phyloP scores from a whole-genome alignment of 1,140 invertebrate genomes.

The Zelostemma sp. region DNA sequence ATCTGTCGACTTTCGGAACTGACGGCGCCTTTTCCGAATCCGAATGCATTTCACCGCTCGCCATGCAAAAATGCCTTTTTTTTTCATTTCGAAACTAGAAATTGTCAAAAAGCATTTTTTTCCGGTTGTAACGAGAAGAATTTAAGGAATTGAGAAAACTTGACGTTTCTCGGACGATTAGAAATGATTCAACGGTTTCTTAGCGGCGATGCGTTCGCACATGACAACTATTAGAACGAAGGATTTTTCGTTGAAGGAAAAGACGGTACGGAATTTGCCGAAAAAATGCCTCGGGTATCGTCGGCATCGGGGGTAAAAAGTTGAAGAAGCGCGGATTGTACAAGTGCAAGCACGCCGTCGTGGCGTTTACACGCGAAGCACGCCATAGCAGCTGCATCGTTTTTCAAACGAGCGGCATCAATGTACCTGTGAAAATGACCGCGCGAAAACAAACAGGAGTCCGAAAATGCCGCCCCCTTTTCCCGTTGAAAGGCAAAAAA shows the following conservation, averaged over 20 bases:
- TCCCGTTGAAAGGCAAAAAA: too few species aligned
- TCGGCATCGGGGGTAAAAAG: too few species aligned
- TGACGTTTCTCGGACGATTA: too few species aligned
- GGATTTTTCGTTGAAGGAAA: too few species aligned
- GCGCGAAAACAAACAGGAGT: neutral
- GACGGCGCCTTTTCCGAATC: neutral
- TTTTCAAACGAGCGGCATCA: constrained; percentile 15
- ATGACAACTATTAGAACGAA: too few species aligned
- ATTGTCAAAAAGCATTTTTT: neutral
- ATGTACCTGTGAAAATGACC: constrained; percentile 12
- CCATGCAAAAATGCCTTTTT: too few species aligned
- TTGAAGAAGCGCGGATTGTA: constrained; percentile 13
- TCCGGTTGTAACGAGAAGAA: neutral
- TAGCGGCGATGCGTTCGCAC: too few species aligned
- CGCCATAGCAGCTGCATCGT: constrained; percentile 50
- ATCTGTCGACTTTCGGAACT: neutral
- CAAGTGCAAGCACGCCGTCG: neutral
- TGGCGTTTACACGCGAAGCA: constrained; percentile 20
- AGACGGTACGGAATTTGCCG: too few species aligned
- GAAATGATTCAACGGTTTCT: too few species aligned
- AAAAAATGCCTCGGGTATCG: too few species aligned
- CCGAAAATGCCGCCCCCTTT: too few species aligned
- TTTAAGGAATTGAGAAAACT: neutral
- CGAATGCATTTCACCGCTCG: too few species aligned
- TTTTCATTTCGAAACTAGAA: neutral